Evolutionary conservation across 2,113 vertebrate genomes (phyloP).

Genomic region (Crocuta crocuta): DNA sequence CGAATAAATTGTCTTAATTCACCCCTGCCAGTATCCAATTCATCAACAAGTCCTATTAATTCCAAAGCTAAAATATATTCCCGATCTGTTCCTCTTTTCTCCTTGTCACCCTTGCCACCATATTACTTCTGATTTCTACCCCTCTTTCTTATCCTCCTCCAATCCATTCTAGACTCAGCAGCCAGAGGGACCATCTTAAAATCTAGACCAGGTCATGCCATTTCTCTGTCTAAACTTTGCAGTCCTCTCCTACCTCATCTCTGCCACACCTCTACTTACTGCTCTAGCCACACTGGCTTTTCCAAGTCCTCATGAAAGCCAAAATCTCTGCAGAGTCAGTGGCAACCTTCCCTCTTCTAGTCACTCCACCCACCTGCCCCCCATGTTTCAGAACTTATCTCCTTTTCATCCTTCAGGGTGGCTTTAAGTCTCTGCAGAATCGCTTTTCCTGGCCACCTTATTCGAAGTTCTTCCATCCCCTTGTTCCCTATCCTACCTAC

Average conservation of each 20-base stretch:
- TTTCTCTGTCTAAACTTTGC: background rate
- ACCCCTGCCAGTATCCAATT: background rate
- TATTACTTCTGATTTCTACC: background rate
- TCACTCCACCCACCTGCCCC: background rate
- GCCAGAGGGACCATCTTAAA: background rate
- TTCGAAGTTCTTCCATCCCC: background rate
- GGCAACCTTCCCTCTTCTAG: background rate
- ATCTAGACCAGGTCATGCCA: background rate
- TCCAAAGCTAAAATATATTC: background rate
- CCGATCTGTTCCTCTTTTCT: background rate
- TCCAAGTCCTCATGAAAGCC: background rate
- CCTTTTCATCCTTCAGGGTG: background rate
- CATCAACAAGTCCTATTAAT: background rate
- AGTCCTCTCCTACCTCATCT: background rate
- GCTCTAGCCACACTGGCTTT: background rate
- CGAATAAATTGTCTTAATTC: background rate
- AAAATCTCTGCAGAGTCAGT: background rate
- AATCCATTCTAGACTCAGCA: background rate
- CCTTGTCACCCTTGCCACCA: background rate
- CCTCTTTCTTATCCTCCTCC: background rate
- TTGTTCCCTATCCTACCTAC: background rate
- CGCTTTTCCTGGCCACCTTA: background rate
- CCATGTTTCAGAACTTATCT: background rate
- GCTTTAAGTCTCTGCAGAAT: background rate
- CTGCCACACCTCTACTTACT: background rate